Percentiles rank a stretch among this genome's conserved stretches.
Conservation (phyloP, 1,140 invertebrate genomes). For the Drosophila littoralis region DNA sequence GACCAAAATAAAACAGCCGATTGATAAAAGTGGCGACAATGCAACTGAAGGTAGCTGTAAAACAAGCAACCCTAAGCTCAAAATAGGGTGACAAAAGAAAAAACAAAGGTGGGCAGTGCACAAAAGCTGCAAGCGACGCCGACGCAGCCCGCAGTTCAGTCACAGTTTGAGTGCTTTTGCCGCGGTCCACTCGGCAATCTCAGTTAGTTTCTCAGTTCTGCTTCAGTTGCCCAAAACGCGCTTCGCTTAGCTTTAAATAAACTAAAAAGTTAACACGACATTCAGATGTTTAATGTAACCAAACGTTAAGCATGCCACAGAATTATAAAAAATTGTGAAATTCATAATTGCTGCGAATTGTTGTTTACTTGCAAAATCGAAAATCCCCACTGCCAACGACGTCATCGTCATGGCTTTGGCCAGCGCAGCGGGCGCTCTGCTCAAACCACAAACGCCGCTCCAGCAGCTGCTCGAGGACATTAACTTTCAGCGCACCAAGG, state of each 20-base stretch:
- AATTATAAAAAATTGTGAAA: slow-evolving; percentile 35
- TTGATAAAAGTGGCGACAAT: slow-evolving; percentile 20
- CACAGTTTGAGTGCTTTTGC: slow-evolving; percentile 15
- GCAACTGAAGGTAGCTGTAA: slow-evolving; percentile 29
- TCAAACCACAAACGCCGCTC: slow-evolving; percentile 89
- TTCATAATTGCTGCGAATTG: slow-evolving; percentile 1
- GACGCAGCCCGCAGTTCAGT: slow-evolving; percentile 11
- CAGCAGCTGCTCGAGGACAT: slow-evolving; percentile 95
- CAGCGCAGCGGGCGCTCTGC: slow-evolving; percentile 86
- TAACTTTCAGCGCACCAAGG: slow-evolving; percentile 94
- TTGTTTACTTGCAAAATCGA: slow-evolving; percentile 12
- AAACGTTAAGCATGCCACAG: slow-evolving; percentile 5
- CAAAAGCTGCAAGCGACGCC: slow-evolving; percentile 32
- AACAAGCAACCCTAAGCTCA: slow-evolving; percentile 29
- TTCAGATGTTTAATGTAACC: slow-evolving; percentile 10
- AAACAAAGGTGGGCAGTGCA: slow-evolving; percentile 33
- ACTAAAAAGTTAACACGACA: neutral
- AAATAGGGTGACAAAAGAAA: slow-evolving; percentile 32
- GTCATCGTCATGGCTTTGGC: slow-evolving; percentile 86
- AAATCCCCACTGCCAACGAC: slow-evolving; percentile 33
- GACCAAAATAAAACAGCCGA: slow-evolving; percentile 9
- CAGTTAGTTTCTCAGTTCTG: slow-evolving; percentile 13
- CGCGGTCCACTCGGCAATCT: slow-evolving; percentile 10
- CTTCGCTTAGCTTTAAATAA: slow-evolving; percentile 1
- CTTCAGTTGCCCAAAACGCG: slow-evolving; percentile 17